Conservation (phyloP, 2,888 invertebrate species). For the Thysanoteuthis rhombus region DNA sequence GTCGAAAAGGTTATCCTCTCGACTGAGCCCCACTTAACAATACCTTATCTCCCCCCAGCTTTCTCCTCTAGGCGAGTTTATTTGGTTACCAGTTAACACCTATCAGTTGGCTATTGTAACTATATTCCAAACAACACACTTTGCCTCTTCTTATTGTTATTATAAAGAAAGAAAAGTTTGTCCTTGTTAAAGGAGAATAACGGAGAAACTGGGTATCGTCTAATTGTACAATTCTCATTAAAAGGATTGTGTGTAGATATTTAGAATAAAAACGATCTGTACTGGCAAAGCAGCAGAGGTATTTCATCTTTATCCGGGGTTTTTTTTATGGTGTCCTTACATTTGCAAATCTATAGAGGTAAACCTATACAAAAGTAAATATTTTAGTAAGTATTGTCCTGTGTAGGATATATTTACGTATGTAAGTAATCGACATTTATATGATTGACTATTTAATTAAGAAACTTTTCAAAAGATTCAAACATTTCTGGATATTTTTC, state of each 20-base stretch:
- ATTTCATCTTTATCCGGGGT: background rate
- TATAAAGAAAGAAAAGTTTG: background rate
- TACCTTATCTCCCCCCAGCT: background rate
- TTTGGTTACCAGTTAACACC: conserved; percentile 16
- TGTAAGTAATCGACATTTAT: background rate
- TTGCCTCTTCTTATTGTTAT: background rate
- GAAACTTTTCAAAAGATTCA: background rate
- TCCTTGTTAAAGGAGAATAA: conserved; percentile 1
- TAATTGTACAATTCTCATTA: background rate
- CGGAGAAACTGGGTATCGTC: background rate
- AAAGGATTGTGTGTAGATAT: background rate
- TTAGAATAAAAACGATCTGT: background rate
- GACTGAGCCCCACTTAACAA: background rate
- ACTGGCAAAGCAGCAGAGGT: background rate
- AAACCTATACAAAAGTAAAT: background rate
- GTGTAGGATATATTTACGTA: background rate
- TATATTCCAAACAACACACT: conserved; percentile 16
- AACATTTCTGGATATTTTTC: background rate
- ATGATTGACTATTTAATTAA: background rate
- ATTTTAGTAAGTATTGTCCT: background rate
- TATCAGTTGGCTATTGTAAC: conserved; percentile 17
- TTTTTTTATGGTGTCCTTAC: background rate
- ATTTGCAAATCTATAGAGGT: background rate
- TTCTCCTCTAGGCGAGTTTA: background rate
- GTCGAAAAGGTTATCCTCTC: background rate